Base-by-base conservation (phyloP, 2,888 invertebrate genomes). In the Idaea dimidiata region DNA sequence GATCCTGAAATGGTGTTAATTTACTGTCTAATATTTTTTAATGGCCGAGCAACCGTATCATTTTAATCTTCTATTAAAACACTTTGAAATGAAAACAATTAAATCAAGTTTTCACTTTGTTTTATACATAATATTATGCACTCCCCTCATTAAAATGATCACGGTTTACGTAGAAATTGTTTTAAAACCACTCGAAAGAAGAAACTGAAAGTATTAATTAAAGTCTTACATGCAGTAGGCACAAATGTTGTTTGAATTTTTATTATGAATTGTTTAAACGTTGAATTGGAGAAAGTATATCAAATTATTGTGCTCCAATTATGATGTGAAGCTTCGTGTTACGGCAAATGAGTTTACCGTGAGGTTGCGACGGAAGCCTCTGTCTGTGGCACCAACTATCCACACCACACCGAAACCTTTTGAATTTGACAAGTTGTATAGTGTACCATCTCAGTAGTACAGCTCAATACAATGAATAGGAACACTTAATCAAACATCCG, bases 271-370 rank as follows among this genome's bases (percentile, higher is more conserved):
- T 82, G 81, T 80, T 84, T 80, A 77, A 79, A 80, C 71, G 76
- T 79, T 73, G 69, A 71, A 79, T 78, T 68, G 77, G 88, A 81
- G 89, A 89, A 89, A 89, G 89, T 88, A 81, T 80, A 80, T 82
- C 81, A 83, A 86, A 87, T 88, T 84, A 89, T 87, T 88, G 78
- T 89, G 87, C 84, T 88, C 88, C 79, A 88, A 88, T 88, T 89
- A 85, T 86, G 82, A 80, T 81, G 81, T 77, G 81, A 78, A 73
- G 80, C 80, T 80, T 80, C 74, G 70, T 81, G 83, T 81, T 82
- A 83, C 81, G 79, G 70, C 77, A 72, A 79, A 78, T 81, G 76
- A 79, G 74, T 79, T 80, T 76, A 72, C 70, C 66, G 64, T 61
- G 64, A 59, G 59, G 43, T 56, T 10, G 56, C 24, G 53, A 59